Percentiles rank a stretch among this genome's conserved stretches.
phyloP scores from a whole-genome alignment of 2,888 invertebrate species.

The Heliconius hortense region DNA sequence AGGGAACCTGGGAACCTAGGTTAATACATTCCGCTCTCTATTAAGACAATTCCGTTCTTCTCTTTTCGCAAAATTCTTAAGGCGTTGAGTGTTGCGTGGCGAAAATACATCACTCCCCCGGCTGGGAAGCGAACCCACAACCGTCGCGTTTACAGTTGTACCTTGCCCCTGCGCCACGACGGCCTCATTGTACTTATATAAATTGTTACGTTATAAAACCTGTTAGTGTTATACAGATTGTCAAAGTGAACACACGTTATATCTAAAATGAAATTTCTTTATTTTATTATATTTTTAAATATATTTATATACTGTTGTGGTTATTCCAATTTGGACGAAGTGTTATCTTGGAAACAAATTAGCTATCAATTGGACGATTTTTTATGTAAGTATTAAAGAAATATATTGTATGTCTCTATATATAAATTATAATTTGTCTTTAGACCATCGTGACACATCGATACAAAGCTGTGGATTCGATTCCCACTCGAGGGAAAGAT shows the following conservation, averaged over 20 bases:
- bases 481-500: not conserved
- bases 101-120: not conserved
- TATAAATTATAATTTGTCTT: too few relatives aligned
- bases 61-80: not conserved
- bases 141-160: not conserved
- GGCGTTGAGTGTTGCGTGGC: not conserved
- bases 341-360: constrained; percentile 64
- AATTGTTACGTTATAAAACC: not conserved
- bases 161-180: not conserved
- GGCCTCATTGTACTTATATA: not conserved
- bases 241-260: not conserved
- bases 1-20: not conserved
- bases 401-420: not conserved
- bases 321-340: constrained; percentile 29
- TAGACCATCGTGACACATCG: too few relatives aligned
- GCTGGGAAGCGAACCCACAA: not conserved
- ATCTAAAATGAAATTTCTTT: not conserved
- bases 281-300: not conserved
- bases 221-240: not conserved
- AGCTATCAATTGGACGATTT: constrained; percentile 56
- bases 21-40: not conserved
- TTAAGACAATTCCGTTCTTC: not conserved
- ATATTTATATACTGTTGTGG: not conserved
- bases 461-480: not conserved
- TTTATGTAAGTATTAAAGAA: constrained; percentile 54